Percentiles rank a stretch among this genome's conserved stretches.
Conservation (phyloP, 1,140 invertebrate species). For the Drosophila sp. region DNA sequence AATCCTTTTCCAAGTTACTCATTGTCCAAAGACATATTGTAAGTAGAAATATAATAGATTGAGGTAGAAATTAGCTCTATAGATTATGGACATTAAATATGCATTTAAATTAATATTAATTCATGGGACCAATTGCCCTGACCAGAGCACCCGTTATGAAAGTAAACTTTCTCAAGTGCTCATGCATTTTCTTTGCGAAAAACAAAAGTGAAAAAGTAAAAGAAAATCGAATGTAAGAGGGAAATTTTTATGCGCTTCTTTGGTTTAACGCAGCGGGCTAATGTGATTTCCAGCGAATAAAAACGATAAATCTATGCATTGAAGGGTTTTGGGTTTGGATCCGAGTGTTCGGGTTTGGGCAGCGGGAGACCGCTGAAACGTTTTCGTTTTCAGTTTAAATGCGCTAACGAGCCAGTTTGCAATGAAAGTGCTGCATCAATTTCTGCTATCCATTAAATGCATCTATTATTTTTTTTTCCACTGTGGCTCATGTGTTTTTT, state of each 20-base stretch:
- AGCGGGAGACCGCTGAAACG: background rate
- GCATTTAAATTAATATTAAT: too few species aligned
- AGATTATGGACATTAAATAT: too few species aligned
- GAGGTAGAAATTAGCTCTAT: too few species aligned
- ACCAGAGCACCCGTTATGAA: background rate
- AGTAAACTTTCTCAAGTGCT: background rate
- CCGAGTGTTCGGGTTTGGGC: background rate
- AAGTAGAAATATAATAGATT: too few species aligned
- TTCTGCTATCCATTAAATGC: slow-evolving; percentile 66
- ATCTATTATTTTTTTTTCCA: slow-evolving; percentile 32
- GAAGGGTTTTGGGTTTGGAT: too few species aligned
- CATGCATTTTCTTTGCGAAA: slow-evolving; percentile 46
- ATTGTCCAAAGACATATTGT: too few species aligned
- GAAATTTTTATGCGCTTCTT: slow-evolving; percentile 63
- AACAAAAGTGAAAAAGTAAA: slow-evolving; percentile 3
- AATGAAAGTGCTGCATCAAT: slow-evolving; percentile 33
- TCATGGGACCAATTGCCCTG: background rate
- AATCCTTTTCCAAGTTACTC: too few species aligned
- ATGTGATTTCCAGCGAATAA: slow-evolving; percentile 77
- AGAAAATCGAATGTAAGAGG: background rate
- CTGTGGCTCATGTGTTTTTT: background rate
- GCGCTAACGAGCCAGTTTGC: slow-evolving; percentile 70
- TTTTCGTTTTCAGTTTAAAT: slow-evolving; percentile 61
- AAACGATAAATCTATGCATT: slow-evolving; percentile 70
- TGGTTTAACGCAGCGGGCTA: slow-evolving; percentile 67